Base-by-base conservation (phyloP, 2,797 vertebrate species). In the Chelonia mydas region DNA sequence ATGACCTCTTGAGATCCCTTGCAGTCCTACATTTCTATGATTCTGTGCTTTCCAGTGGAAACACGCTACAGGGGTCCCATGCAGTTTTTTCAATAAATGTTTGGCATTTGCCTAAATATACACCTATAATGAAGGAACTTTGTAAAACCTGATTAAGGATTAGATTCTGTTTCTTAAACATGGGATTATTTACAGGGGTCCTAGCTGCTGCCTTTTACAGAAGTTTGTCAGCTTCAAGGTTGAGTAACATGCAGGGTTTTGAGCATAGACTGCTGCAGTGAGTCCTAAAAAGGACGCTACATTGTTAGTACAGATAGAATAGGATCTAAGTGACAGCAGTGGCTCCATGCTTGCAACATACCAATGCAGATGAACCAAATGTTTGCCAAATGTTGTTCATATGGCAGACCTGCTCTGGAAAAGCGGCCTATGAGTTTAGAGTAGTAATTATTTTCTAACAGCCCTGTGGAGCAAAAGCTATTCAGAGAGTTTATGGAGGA, bases 141-240 rank as follows among this genome's bases (percentile, higher is more conserved):
- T 3, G 53, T 3, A 68, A 88, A 17, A 86, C 72, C 83, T 47
- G 1, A 33, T 54, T 0, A 8, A 81, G 86, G 49, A 33, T 1
- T 28, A 41, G 57, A 45, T 1, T 4, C 61, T 68, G 47, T 31
- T 31, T 59, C 51, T 9, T 13, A 2, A 13, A 3, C 25, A 2
- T 21, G 1, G 31, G 2, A 11, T 13, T 3, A 0, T 50, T 7
- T 1, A 19, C 1, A 78, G 4, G 0, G 1, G 3, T 19, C 45
- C 11, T 19, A 5, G n/a, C n/a, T n/a, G n/a, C n/a, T n/a, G n/a
- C n/a, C n/a, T n/a, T n/a, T n/a, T n/a, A n/a, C n/a, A n/a, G n/a
- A n/a, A n/a, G n/a, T n/a, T n/a, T n/a, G n/a, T n/a, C n/a, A n/a
- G n/a, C n/a, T n/a, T n/a, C n/a, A n/a, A n/a, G n/a, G n/a, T 82